A percentile compares a stretch with the other conserved stretches of the same genome.
Conservation (phyloP, 2,797 vertebrate genomes). For the Cacajao melanocephalus region DNA sequence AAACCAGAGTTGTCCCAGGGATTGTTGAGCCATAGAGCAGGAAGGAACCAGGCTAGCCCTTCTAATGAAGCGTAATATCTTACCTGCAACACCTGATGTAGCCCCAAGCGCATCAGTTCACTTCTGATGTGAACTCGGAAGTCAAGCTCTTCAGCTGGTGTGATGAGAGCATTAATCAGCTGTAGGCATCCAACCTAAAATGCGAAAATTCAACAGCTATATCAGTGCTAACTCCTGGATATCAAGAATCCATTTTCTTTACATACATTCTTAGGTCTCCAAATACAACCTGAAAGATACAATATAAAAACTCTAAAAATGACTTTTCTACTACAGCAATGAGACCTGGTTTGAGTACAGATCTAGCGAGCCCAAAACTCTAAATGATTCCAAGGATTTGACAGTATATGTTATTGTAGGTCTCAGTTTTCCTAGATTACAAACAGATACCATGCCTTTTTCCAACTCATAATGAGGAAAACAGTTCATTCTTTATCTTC, state of each 20-base stretch:
- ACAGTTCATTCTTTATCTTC: conserved; percentile 26
- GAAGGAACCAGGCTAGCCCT: not conserved
- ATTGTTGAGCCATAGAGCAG: not conserved
- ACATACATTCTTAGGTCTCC: not conserved
- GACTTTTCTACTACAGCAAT: not conserved
- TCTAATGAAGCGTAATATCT: not conserved
- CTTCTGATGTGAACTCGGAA: conserved; percentile 95
- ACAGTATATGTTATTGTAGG: not conserved
- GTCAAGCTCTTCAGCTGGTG: conserved; percentile 92
- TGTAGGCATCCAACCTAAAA: conserved; percentile 89
- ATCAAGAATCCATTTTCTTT: not conserved
- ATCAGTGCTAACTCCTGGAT: not conserved
- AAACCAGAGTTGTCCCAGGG: conserved; percentile 8
- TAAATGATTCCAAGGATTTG: conserved; percentile 36
- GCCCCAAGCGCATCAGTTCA: conserved; percentile 91
- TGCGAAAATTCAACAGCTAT: not conserved
- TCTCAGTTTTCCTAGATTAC: not conserved
- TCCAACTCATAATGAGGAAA: conserved; percentile 6
- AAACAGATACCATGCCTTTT: conserved; percentile 24
- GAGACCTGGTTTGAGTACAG: not conserved
- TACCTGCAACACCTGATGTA: conserved; percentile 89
- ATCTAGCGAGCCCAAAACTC: not conserved
- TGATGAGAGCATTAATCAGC: conserved; percentile 94
- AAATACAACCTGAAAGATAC: not conserved
- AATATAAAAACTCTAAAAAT: conserved; percentile 6